Conservation (phyloP, 2,888 invertebrate species). For the Cataglyphis albicans region DNA sequence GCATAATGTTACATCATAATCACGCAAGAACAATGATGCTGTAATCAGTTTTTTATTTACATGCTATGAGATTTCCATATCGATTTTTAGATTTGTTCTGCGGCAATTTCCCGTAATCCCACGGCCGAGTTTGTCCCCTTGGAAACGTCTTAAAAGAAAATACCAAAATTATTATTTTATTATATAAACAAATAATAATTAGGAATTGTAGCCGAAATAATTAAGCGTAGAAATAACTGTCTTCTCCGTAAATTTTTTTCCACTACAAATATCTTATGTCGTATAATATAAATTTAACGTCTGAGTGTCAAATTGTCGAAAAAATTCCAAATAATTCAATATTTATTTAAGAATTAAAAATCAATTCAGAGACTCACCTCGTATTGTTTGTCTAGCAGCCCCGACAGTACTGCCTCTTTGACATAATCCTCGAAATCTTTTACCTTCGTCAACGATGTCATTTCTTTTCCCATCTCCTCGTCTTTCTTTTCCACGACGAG, state of each 20-base stretch:
- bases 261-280: neutral
- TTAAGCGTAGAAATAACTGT: neutral
- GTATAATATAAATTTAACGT: neutral
- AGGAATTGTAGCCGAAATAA: neutral
- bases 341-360: neutral
- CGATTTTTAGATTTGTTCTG: conserved; percentile 86
- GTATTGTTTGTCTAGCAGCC: conserved; percentile 82
- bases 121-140: conserved; percentile 84
- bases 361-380: conserved; percentile 72
- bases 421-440: conserved; percentile 85
- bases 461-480: neutral
- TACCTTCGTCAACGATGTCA: conserved; percentile 76
- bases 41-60: conserved; percentile 79
- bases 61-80: conserved; percentile 86
- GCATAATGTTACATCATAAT: neutral
- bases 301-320: neutral
- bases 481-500: neutral
- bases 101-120: conserved; percentile 83
- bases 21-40: neutral
- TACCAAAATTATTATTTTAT: neutral
- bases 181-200: neutral
- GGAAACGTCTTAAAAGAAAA: conserved; percentile 81
- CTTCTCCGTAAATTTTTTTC: neutral
- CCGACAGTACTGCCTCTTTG: conserved; percentile 80
- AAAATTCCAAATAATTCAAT: neutral